A percentile compares a stretch with the other conserved stretches of the same genome.
phyloP scores from a whole-genome alignment of 2,888 invertebrate genomes.

The Scelioninae gen. 2 region DNA sequence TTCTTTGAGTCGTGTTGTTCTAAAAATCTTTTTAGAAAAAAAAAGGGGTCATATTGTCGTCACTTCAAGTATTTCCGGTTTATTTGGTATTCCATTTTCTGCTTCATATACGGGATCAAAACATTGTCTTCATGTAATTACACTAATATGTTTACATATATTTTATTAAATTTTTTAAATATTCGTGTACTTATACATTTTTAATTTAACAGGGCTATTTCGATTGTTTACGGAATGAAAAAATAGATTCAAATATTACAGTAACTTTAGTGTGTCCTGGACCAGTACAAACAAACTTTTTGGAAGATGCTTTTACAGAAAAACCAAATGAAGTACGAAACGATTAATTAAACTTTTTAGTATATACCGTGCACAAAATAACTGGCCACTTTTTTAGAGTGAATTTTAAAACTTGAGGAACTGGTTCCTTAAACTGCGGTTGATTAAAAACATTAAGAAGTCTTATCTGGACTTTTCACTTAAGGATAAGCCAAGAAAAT shows the following conservation, averaged over 20 bases:
- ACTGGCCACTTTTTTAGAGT: too few relatives aligned
- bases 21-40: constrained; percentile 79
- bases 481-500: too few relatives aligned
- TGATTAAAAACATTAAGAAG: too few relatives aligned
- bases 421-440: too few relatives aligned
- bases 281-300: constrained; percentile 83
- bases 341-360: too few relatives aligned
- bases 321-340: constrained; percentile 78
- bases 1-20: constrained; percentile 82
- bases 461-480: too few relatives aligned
- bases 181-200: too few relatives aligned
- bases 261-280: constrained; percentile 87
- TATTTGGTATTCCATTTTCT: constrained; percentile 81
- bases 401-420: too few relatives aligned
- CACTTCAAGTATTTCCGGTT: constrained; percentile 85
- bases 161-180: too few relatives aligned
- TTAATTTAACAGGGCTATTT: constrained; percentile 90
- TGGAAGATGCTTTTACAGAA: constrained; percentile 82
- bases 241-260: constrained; percentile 78
- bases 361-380: too few relatives aligned
- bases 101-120: constrained; percentile 85
- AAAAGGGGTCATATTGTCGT: constrained; percentile 83
- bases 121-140: constrained; percentile 83
- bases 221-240: constrained; percentile 80
- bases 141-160: background rate